Evolutionary conservation across 2,113 vertebrate genomes (phyloP).

Genomic region (Strix uralensis): DNA sequence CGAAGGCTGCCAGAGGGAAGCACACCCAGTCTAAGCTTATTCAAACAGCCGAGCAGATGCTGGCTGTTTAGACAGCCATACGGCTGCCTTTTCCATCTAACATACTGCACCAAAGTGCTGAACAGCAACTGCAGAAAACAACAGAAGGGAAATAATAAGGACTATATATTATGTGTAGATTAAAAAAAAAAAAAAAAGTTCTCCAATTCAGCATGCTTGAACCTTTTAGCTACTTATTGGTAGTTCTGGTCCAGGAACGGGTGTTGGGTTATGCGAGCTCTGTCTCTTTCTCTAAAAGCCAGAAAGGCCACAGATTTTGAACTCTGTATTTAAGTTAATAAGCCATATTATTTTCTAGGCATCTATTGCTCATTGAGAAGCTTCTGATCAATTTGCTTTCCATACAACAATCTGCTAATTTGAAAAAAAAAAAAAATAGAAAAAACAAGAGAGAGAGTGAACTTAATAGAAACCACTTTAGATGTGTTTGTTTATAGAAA

Average conservation of each 20-base stretch:
- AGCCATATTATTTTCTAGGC: not conserved
- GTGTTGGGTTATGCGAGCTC: not conserved
- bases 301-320: not conserved
- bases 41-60: conserved; percentile 43
- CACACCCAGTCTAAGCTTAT: not conserved
- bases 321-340: not conserved
- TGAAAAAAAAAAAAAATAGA: not conserved
- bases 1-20: not conserved
- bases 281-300: not conserved
- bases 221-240: not conserved
- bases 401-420: not conserved
- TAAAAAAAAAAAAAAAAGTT: not conserved
- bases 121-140: conserved; percentile 54
- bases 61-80: conserved; percentile 33
- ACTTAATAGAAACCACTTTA: not conserved
- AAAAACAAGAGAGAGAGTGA: not conserved
- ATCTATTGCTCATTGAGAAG: not conserved
- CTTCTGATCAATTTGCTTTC: not conserved
- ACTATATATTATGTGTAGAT: not conserved
- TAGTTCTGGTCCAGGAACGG: not conserved
- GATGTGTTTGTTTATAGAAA: conserved; percentile 7
- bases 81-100: not conserved
- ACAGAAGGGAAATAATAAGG: conserved; percentile 39
- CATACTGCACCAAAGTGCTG: not conserved
- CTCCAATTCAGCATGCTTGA: not conserved